Conservation (phyloP, 2,888 invertebrate genomes). For the Tenthredo distinguenda region DNA sequence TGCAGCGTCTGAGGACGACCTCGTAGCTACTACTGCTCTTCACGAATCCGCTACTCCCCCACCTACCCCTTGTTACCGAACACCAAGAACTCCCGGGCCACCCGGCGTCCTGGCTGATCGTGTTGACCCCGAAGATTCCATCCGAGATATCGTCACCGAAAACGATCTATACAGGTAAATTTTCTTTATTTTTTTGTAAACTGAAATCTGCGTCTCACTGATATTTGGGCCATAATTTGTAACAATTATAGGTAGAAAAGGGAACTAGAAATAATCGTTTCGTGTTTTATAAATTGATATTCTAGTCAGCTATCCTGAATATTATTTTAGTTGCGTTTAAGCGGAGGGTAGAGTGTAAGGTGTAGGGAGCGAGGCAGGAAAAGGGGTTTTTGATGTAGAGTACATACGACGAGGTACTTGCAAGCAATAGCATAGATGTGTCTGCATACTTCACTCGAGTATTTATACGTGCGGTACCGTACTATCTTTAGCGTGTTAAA, state of each 20-base stretch:
- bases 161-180: constrained; percentile 83
- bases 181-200: constrained; percentile 2
- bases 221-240: background rate
- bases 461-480: constrained; percentile 21
- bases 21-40: constrained; percentile 71
- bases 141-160: constrained; percentile 83
- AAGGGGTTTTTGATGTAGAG: background rate
- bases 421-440: constrained; percentile 4
- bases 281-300: background rate
- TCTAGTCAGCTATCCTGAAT: background rate
- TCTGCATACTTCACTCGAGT: constrained; percentile 22
- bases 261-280: too few species aligned
- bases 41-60: constrained; percentile 62
- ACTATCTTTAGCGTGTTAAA: constrained; percentile 27
- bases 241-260: too few species aligned
- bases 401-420: background rate
- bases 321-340: background rate
- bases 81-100: constrained; percentile 67
- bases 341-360: background rate
- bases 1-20: constrained; percentile 74
- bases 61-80: constrained; percentile 61
- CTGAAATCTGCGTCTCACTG: background rate
- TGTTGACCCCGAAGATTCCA: constrained; percentile 83
- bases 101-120: constrained; percentile 75
- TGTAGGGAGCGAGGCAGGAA: background rate